A percentile compares a stretch with the other conserved stretches of the same genome.
Conservation (phyloP, 2,888 invertebrate species). For the Dascillus cervinus region DNA sequence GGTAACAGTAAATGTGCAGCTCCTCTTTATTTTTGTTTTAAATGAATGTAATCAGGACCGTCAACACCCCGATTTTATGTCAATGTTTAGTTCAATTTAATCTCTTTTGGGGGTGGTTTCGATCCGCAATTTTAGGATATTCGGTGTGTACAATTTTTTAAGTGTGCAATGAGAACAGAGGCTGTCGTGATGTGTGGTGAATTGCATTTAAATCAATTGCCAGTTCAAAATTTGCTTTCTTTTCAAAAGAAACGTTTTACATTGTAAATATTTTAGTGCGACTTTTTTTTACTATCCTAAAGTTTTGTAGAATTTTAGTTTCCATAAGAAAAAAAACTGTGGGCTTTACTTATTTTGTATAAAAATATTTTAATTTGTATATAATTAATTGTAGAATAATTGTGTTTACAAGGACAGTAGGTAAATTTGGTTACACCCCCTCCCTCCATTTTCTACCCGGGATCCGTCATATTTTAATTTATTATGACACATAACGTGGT, state of each 20-base stretch:
- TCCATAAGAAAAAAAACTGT: not conserved
- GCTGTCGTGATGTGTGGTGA: constrained; percentile 11
- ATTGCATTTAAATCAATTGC: constrained; percentile 6
- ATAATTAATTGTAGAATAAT: constrained; percentile 2
- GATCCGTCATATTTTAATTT: too few species aligned
- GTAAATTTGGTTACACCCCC: too few species aligned
- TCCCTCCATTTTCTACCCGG: too few species aligned
- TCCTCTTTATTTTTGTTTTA: constrained; percentile 13
- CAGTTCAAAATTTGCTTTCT: constrained; percentile 2
- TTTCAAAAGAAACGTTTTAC: constrained; percentile 3
- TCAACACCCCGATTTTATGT: too few species aligned
- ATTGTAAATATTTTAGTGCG: too few species aligned
- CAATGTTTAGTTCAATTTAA: too few species aligned
- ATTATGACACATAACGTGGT: too few species aligned
- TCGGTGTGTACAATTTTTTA: too few species aligned
- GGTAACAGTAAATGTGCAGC: constrained; percentile 15
- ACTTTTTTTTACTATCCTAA: constrained; percentile 8
- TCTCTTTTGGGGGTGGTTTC: too few species aligned
- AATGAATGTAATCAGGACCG: constrained; percentile 16
- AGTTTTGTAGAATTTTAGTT: constrained; percentile 9
- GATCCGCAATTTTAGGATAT: too few species aligned
- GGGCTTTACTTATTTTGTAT: constrained; percentile 1
- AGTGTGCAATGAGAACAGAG: constrained; percentile 22
- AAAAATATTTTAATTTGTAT: constrained; percentile 1
- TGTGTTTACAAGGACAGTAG: too few species aligned